These are phyloP conservation scores for Dallia pectoralis DNA, from an alignment of 2,797 vertebrate genomes.

Conservation along the genomic window DNA sequence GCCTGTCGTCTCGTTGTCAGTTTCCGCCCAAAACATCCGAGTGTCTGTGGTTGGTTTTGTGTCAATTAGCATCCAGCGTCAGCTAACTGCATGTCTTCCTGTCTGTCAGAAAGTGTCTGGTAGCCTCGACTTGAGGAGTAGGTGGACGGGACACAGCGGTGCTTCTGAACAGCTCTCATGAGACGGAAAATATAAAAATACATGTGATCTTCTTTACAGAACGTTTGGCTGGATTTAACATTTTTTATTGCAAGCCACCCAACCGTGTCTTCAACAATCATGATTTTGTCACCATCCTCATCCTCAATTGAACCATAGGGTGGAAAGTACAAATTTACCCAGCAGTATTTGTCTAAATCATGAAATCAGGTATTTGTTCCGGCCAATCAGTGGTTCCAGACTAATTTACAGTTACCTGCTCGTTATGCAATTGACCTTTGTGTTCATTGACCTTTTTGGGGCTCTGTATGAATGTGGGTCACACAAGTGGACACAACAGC, in stretches of 20 bases:
- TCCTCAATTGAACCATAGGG: background rate
- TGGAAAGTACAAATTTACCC: background rate
- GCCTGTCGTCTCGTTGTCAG: background rate
- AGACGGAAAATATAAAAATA: background rate
- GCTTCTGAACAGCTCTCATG: background rate
- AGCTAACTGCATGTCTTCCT: background rate
- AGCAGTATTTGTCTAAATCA: background rate
- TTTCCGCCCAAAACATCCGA: background rate
- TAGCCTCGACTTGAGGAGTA: background rate
- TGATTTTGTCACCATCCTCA: background rate
- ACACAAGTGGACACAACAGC: background rate
- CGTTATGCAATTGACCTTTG: background rate
- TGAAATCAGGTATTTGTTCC: background rate
- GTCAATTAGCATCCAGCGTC: background rate
- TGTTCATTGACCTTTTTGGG: background rate
- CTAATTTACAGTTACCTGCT: too few species aligned
- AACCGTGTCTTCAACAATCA: background rate
- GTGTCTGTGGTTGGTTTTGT: background rate
- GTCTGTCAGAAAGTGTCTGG: background rate
- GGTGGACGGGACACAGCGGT: background rate
- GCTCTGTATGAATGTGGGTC: background rate
- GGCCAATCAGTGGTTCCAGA: background rate
- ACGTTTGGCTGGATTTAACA: background rate
- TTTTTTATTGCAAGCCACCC: background rate
- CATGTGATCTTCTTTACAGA: background rate